Evolutionary conservation across 2,113 vertebrate genomes (phyloP).

Genomic region (Speoplatyrhinus poulsoni): DNA sequence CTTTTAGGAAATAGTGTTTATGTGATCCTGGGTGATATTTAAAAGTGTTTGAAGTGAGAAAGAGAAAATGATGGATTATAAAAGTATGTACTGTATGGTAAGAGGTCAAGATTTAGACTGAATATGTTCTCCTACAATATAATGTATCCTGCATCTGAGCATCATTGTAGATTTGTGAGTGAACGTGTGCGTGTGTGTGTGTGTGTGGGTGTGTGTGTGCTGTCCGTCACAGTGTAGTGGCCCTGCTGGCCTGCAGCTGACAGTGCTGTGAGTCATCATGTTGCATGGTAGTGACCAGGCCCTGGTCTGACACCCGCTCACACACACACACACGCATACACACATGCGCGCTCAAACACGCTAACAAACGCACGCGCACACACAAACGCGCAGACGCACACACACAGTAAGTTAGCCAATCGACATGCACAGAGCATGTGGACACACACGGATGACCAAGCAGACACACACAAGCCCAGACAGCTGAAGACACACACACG

Average conservation of each 20-base stretch:
- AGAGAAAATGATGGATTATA: neutral
- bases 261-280: conserved; percentile 45
- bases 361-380: too few species aligned
- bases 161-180: neutral
- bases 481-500: neutral
- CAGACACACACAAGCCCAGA: neutral
- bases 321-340: neutral
- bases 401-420: too few species aligned
- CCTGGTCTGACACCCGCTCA: conserved; percentile 9
- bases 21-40: neutral
- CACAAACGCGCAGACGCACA: neutral
- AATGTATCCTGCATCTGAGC: neutral
- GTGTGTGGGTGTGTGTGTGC: conserved; percentile 3
- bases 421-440: too few species aligned
- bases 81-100: neutral
- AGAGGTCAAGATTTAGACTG: neutral
- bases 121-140: too few species aligned
- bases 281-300: conserved; percentile 17
- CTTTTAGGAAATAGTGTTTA: neutral
- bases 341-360: neutral
- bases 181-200: conserved; percentile 4
- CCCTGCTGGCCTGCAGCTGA: conserved; percentile 28
- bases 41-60: neutral
- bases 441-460: too few species aligned
- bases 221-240: conserved; percentile 20